Conservation (phyloP, 2,797 vertebrate genomes). For the Simalia tracyae region DNA sequence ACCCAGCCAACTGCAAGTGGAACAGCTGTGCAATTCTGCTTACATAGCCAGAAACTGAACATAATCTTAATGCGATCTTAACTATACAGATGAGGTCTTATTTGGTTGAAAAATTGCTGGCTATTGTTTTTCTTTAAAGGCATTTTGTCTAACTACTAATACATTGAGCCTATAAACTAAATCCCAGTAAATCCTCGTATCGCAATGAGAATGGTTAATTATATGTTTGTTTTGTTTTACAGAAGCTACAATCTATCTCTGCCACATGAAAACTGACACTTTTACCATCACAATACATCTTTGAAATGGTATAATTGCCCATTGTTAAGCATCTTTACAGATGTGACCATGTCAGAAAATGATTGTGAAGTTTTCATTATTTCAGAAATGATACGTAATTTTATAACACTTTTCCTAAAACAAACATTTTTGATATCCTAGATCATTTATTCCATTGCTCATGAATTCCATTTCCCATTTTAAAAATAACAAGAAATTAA, state of each 20-base stretch:
- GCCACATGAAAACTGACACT: constrained; percentile 16
- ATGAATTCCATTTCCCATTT: background rate
- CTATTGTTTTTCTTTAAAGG: constrained; percentile 25
- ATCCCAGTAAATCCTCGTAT: constrained; percentile 35
- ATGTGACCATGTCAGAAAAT: constrained; percentile 19
- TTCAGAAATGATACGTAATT: constrained; percentile 19
- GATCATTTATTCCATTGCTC: background rate
- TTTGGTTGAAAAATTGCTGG: background rate
- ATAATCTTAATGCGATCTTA: background rate
- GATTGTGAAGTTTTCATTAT: constrained; percentile 25
- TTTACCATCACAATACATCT: constrained; percentile 11
- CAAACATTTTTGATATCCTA: background rate
- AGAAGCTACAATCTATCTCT: constrained; percentile 5
- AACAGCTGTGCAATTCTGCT: background rate
- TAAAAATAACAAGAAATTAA: background rate
- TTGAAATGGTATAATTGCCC: constrained; percentile 33
- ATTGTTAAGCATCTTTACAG: constrained; percentile 23
- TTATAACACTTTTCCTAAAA: constrained; percentile 30
- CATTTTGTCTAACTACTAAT: constrained; percentile 23
- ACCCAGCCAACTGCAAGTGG: background rate
- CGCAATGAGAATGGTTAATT: constrained; percentile 30
- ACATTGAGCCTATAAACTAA: constrained; percentile 21
- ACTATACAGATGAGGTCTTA: constrained; percentile 24
- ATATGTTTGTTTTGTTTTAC: constrained; percentile 33
- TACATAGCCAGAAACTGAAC: background rate